Base-by-base conservation (phyloP, 2,113 vertebrate genomes). In the Helogale parvula region DNA sequence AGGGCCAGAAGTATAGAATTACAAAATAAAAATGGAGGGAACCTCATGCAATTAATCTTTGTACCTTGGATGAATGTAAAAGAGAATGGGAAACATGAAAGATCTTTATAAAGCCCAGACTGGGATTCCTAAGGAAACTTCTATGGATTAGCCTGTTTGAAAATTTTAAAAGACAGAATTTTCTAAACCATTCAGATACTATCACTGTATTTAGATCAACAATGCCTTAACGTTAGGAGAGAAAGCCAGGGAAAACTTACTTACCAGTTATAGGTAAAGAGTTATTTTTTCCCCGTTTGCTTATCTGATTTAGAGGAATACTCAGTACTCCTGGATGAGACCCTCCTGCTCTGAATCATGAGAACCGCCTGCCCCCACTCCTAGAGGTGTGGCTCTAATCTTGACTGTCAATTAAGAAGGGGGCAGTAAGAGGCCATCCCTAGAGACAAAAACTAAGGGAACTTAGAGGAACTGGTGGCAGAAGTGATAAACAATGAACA, bases 1-100 rank as follows among this genome's bases (percentile, higher is more conserved):
- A 98, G 97, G 98, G 96, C 97, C 96, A 97, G 97, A 98, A 97
- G 97, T 97, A 98, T 96, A 98, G 96, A 97, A 97, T 98, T 97
- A 98, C 95, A 96, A 97, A 97, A 96, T 95, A 96, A 97, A 98
- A 98, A 92, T 98, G 97, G 96, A 97, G 96, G 93, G 97, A 97
- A 97, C 84, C 96, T 93, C 87, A 97, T 95, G 93, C 94, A 98
- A 82, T 97, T 96, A 90, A 88, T 87, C 80, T 97, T 79, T 96
- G 85, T 94, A 95, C 71, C 29, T 33, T 79, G 92, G 92, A 87
- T 90, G 69, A 96, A 93, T 90, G 87, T 89, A 92, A 96, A 96
- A 97, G 84, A 84, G 79, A 89, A 71, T 4, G 96, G 86, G 76
- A 95, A 97, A 96, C 38, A 98, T 82, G 60, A 94, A 92, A 91